phyloP scores from a whole-genome alignment of 2,888 invertebrate genomes.

The Platynereis dumerilii region DNA sequence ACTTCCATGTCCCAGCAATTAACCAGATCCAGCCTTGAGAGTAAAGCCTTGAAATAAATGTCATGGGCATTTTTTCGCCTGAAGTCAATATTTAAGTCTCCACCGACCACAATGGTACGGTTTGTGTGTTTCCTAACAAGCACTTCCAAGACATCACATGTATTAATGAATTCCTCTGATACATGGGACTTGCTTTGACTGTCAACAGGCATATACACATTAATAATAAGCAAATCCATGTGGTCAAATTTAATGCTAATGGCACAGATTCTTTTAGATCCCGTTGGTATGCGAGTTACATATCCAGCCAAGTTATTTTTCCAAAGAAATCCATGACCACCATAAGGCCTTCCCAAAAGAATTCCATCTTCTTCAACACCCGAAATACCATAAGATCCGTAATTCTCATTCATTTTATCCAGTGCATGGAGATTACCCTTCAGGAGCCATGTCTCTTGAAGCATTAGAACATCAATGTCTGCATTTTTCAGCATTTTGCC shows the following conservation, averaged over 20 bases:
- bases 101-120: background rate
- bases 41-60: background rate
- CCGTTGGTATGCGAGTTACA: background rate
- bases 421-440: background rate
- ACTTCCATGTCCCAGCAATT: background rate
- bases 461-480: background rate
- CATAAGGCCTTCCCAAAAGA: background rate
- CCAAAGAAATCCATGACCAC: background rate
- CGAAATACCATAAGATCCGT: background rate
- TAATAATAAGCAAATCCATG: background rate
- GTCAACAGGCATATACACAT: background rate
- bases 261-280: background rate
- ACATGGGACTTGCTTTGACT: background rate
- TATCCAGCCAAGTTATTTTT: background rate
- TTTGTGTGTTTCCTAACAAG: background rate
- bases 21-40: background rate
- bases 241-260: background rate
- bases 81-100: background rate
- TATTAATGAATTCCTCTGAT: background rate
- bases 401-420: background rate
- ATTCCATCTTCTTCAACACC: background rate
- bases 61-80: constrained; percentile 1
- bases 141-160: background rate
- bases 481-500: background rate
- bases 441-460: background rate